Base-by-base conservation (phyloP, 2,888 invertebrate species). In the Doris montereyensis region DNA sequence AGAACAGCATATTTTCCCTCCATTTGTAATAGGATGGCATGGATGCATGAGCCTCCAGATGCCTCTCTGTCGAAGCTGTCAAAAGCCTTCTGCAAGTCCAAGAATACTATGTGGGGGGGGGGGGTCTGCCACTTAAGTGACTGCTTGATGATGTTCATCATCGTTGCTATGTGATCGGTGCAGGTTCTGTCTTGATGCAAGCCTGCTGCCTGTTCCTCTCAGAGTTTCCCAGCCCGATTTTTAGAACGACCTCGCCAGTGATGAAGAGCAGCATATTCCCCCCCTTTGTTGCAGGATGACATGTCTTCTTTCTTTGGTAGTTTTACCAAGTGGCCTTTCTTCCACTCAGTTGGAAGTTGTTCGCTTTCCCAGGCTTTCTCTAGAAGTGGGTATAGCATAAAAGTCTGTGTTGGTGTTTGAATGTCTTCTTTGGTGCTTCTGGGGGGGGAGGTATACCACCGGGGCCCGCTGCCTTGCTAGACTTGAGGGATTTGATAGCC, bases 181-280 rank as follows among this genome's bases (percentile, higher is more conserved):
- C 52, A 41, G 8, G 52, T 62, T 58, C 71, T 68, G 68, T 73
- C 73, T 21, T 58, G 17, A 2, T 34, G 3, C n/a, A 70, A 77
- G n/a, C 65, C 76, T 76, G n/a, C n/a, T n/a, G 76, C 65, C 35
- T 74, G 78, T 60, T 78, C 67, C 26, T 24, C 26, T 76, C 76
- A 21, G n/a, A 68, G 68, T 68, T 21, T 41, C 28, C 75, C 28
- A 76, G 32, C 24, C 30, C 70, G 58, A 77, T 32, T 57, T 57
- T 70, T 4, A 70, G 68, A 2, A 77, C 13, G 2, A 77, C 34
- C 24, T 77, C 70, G 21, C 62, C 32, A 1, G 73, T 17, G 21
- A 73, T 26, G 5, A 58, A 73, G 28, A 73, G 34, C 35, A 76
- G 76, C 76, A 76, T 65, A 65, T 5, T 41, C 32, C n/a, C 60